phyloP scores from a whole-genome alignment of 92 coral and sea anemone species.

The Metridium senile region DNA sequence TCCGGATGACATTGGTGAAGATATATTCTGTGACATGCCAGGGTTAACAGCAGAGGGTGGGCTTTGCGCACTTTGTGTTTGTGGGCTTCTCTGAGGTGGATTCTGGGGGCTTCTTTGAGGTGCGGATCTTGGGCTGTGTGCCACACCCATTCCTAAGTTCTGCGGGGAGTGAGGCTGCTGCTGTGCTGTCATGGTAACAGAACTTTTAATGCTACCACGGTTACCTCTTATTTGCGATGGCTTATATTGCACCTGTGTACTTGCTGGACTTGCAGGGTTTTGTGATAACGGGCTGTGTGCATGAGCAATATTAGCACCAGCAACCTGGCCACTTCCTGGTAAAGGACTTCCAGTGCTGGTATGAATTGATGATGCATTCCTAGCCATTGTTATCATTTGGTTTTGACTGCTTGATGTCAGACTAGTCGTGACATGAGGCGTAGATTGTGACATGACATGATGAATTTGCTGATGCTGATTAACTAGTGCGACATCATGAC shows the following conservation, averaged over 20 bases:
- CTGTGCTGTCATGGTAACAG: slow-evolving; percentile 15
- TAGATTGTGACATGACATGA: slow-evolving; percentile 35
- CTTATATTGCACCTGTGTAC: slow-evolving; percentile 46
- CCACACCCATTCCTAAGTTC: slow-evolving; percentile 18
- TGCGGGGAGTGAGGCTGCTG: slow-evolving; percentile 46
- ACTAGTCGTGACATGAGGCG: slow-evolving; percentile 13
- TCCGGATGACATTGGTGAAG: slow-evolving; percentile 25
- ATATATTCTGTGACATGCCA: slow-evolving; percentile 19
- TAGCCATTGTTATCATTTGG: slow-evolving; percentile 37
- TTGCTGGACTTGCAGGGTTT: slow-evolving; percentile 60
- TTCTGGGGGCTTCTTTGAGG: slow-evolving; percentile 48
- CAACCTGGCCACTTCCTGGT: slow-evolving; percentile 18
- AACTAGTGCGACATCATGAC: neutral
- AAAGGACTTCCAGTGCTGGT: slow-evolving; percentile 33
- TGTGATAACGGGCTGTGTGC: slow-evolving; percentile 54
- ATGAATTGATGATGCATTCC: slow-evolving; percentile 29
- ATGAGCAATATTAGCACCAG: slow-evolving; percentile 20
- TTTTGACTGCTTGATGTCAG: slow-evolving; percentile 40
- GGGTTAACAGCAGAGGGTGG: slow-evolving; percentile 23
- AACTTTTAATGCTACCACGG: slow-evolving; percentile 13
- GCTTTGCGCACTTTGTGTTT: slow-evolving; percentile 26
- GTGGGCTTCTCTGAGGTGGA: slow-evolving; percentile 42
- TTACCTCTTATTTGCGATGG: slow-evolving; percentile 16
- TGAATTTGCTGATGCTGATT: slow-evolving; percentile 43
- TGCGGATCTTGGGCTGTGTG: slow-evolving; percentile 30